Base-by-base conservation (phyloP, 2,888 invertebrate species). In the Agapostemon virescens region DNA sequence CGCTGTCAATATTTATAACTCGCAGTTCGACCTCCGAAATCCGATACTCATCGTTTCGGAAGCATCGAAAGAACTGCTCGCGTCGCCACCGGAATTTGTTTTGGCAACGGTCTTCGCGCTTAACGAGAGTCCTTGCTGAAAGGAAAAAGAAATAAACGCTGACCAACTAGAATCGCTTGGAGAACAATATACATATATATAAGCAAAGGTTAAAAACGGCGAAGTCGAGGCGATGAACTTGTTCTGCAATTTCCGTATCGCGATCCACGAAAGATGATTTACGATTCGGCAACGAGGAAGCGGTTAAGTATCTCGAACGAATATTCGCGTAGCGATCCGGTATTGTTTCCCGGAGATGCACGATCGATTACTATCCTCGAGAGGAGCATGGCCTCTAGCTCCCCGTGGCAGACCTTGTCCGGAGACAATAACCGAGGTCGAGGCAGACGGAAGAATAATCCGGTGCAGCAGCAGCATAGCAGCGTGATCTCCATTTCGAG, bases 401-500 rank as follows among this genome's bases (percentile, higher is more conserved):
- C 69, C 63, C 49, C 61, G 77, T 63, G 77, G 69, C 49, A 68
- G 79, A 42, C 79, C 79, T 79, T 79, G 80, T 79, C 63, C 72
- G 68, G 69, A 66, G 79, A 79, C 79, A 79, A 79, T 79, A 79
- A 79, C 80, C 79, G 80, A 79, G 79, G 79, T 68, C 72, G 79
- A 17, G 66, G 36, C 52, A 36, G 17, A 68, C 79, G 33, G 52
- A 58, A 42, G 66, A 74, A 79, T 74, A 77, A 80, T 83, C 78
- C 73, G 40, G 17, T 38, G 55, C 55, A 55, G 49, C 45, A 45
- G 45, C 45, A n/a, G 15, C 55, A 9, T 6, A 58, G 68, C 71
- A 68, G 69, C 77, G 76, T 78, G 78, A 86, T 85, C 84, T 84
- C 82, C 78, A 86, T 85, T 86, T 84, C 76, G 77, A 55, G 68